Evolutionary conservation across 2,113 vertebrate species (phyloP).

Genomic region (Toxotes chatareus): DNA sequence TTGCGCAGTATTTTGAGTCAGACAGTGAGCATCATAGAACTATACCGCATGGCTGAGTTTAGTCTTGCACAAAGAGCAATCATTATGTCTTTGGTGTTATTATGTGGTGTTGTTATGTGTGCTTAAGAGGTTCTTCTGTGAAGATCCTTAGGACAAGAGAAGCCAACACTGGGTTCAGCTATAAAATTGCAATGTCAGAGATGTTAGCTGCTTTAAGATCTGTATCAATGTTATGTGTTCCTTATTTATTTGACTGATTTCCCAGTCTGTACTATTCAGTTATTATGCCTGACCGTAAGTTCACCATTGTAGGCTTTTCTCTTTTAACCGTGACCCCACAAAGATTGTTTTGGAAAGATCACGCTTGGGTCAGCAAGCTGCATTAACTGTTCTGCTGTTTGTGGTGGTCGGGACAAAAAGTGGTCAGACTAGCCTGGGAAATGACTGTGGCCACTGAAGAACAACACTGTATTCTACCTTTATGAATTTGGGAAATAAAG

Average conservation of each 20-base stretch:
- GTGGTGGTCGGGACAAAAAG: slow-evolving; percentile 46
- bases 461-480: slow-evolving; percentile 49
- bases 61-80: slow-evolving; percentile 44
- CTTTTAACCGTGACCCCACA: slow-evolving; percentile 32
- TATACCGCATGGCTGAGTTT: slow-evolving; percentile 26
- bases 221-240: neutral
- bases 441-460: slow-evolving; percentile 50
- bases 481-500: slow-evolving; percentile 59
- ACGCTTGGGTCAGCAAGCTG: slow-evolving; percentile 56
- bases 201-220: slow-evolving; percentile 7
- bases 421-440: slow-evolving; percentile 52
- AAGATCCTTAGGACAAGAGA: neutral
- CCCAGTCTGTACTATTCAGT: neutral
- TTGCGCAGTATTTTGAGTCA: slow-evolving; percentile 39
- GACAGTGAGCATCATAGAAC: slow-evolving; percentile 23
- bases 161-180: slow-evolving; percentile 16
- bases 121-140: slow-evolving; percentile 12
- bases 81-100: slow-evolving; percentile 58
- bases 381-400: slow-evolving; percentile 49
- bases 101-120: slow-evolving; percentile 45
- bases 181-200: neutral
- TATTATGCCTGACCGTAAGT: slow-evolving; percentile 9
- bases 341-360: slow-evolving; percentile 52
- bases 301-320: slow-evolving; percentile 33
- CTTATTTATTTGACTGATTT: slow-evolving; percentile 30